Evolutionary conservation across 2,888 invertebrate genomes (phyloP).

Genomic region (Conus canariensis): DNA sequence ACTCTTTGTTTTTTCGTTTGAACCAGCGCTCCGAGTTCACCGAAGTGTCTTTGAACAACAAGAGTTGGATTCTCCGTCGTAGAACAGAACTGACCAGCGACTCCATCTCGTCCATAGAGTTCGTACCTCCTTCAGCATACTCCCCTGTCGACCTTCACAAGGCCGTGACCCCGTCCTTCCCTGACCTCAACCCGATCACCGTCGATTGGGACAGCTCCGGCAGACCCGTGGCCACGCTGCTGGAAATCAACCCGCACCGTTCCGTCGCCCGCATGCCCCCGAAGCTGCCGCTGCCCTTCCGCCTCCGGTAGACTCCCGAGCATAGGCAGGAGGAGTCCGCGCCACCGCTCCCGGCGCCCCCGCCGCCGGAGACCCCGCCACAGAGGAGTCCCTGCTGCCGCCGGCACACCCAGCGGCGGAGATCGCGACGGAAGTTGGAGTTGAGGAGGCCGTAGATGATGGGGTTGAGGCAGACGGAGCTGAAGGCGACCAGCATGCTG

Average conservation of each 20-base stretch:
- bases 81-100: no score
- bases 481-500: constrained; percentile 66
- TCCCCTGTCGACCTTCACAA: not conserved
- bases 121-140: no score
- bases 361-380: no score
- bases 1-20: no score
- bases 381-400: not conserved
- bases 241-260: constrained; percentile 43
- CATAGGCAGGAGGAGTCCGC: not conserved
- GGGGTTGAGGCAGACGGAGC: constrained; percentile 66
- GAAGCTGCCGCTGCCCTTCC: not conserved
- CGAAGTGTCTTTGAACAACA: no score
- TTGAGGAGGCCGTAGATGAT: constrained; percentile 70
- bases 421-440: constrained; percentile 57
- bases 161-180: constrained; percentile 26
- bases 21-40: no score
- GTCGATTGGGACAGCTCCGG: constrained; percentile 39
- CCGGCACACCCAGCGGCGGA: constrained; percentile 40
- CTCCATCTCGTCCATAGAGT: no score
- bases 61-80: no score
- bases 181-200: not conserved
- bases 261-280: constrained; percentile 35
- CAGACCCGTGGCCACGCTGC: constrained; percentile 6
- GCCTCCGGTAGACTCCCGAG: not conserved
- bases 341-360: not conserved